These are phyloP conservation scores for Siderastrea siderea DNA, from an alignment of 92 coral and sea anemone species.

Conservation along the genomic window DNA sequence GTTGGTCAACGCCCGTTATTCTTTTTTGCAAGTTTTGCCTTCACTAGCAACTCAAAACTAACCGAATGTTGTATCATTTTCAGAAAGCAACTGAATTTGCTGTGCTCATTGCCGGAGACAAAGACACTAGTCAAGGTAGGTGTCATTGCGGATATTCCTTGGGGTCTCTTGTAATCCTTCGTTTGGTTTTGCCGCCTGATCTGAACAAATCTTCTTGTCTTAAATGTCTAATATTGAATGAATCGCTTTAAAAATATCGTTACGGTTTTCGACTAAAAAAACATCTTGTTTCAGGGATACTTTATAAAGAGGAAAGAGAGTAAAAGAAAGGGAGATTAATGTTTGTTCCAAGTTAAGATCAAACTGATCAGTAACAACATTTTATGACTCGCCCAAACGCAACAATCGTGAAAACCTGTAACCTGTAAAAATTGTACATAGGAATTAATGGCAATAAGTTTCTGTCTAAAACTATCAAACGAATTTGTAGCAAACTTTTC, in stretches of 20 bases:
- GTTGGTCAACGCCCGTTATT: not conserved
- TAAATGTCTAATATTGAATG: not conserved
- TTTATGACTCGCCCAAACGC: not conserved
- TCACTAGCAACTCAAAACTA: not conserved
- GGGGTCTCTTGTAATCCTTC: not conserved
- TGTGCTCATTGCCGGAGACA: not conserved
- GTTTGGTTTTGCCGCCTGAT: not conserved
- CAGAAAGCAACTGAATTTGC: not conserved
- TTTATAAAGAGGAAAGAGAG: not conserved
- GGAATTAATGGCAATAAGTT: too few species aligned
- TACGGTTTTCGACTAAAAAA: not conserved
- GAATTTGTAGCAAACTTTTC: too few species aligned
- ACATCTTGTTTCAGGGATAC: not conserved
- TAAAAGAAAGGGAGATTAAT: not conserved
- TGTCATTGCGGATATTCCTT: not conserved
- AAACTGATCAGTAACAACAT: too few species aligned
- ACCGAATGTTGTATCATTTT: not conserved
- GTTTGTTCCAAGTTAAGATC: not conserved
- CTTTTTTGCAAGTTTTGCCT: too few species aligned
- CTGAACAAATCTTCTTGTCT: not conserved
- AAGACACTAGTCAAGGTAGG: constrained; percentile 3
- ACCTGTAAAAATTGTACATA: too few species aligned
- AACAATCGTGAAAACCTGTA: not conserved
- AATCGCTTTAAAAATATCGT: not conserved
- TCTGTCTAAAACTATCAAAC: too few species aligned